phyloP scores from a whole-genome alignment of 2,797 vertebrate species.

The Brotula barbata region DNA sequence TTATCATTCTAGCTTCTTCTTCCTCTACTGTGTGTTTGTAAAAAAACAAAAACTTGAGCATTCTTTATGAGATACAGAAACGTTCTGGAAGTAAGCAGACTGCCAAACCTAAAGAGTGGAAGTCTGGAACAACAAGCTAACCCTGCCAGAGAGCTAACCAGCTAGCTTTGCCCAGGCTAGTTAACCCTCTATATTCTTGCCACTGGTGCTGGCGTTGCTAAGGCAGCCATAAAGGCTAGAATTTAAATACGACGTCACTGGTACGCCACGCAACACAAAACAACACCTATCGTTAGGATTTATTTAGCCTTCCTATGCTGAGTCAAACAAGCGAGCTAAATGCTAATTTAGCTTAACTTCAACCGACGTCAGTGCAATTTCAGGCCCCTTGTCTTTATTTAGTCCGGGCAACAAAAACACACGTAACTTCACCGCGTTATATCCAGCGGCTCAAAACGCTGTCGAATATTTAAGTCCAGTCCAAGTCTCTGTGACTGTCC shows the following conservation, averaged over 20 bases:
- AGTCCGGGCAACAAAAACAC: slow-evolving; percentile 62
- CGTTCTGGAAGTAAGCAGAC: background rate
- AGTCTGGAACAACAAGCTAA: slow-evolving; percentile 56
- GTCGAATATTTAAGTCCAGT: slow-evolving; percentile 38
- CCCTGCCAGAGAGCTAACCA: slow-evolving; percentile 28
- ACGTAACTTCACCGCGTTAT: slow-evolving; percentile 41
- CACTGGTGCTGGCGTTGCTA: slow-evolving; percentile 18
- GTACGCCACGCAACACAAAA: background rate
- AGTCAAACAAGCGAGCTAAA: slow-evolving; percentile 12
- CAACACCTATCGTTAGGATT: background rate
- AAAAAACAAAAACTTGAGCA: background rate
- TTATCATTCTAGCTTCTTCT: background rate
- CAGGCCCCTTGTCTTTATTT: slow-evolving; percentile 61
- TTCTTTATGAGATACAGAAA: background rate
- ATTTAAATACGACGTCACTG: slow-evolving; percentile 11
- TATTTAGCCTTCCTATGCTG: background rate
- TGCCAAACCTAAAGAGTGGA: background rate
- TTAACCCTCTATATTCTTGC: background rate
- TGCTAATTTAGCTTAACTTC: slow-evolving; percentile 56
- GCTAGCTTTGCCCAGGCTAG: slow-evolving; percentile 42
- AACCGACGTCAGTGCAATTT: slow-evolving; percentile 43
- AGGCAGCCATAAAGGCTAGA: background rate
- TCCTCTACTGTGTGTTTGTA: too few relatives aligned
- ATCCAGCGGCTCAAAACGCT: slow-evolving; percentile 10
- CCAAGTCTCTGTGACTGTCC: slow-evolving; percentile 23